Evolutionary conservation across 2,888 invertebrate genomes (phyloP).

Genomic region (Sylvicola cinctus): DNA sequence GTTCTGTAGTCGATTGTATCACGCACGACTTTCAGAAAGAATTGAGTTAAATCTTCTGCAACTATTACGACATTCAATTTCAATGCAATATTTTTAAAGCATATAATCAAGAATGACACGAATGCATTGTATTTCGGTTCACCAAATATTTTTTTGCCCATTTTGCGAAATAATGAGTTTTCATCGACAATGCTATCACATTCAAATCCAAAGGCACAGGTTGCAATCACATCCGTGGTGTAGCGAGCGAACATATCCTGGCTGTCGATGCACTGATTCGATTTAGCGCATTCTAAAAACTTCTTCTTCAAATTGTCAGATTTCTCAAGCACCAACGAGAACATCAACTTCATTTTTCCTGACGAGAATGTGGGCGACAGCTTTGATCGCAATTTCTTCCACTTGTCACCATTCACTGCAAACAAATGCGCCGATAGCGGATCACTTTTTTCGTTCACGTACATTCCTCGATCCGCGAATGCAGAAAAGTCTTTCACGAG

Average conservation of each 20-base stretch:
- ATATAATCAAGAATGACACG: neutral
- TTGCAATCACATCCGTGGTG: slow-evolving; percentile 10
- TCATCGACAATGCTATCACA: slow-evolving; percentile 16
- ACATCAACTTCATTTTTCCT: slow-evolving; percentile 14
- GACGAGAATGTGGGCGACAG: slow-evolving; percentile 9
- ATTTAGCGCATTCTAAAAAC: slow-evolving; percentile 1
- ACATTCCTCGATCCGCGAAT: slow-evolving; percentile 9
- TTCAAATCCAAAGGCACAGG: slow-evolving; percentile 20
- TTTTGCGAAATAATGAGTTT: slow-evolving; percentile 13
- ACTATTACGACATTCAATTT: neutral
- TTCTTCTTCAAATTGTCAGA: slow-evolving; percentile 8
- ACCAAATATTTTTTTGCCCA: slow-evolving; percentile 7
- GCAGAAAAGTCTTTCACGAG: slow-evolving; percentile 7
- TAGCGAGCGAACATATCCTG: slow-evolving; percentile 7
- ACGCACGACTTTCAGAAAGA: slow-evolving; percentile 7
- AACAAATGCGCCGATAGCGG: slow-evolving; percentile 9
- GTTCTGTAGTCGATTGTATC: slow-evolving; percentile 7
- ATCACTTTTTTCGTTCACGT: slow-evolving; percentile 8
- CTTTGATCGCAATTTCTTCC: slow-evolving; percentile 8
- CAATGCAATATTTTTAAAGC: no score
- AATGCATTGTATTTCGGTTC: neutral
- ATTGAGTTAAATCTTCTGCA: slow-evolving; percentile 4
- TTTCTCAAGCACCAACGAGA: slow-evolving; percentile 13
- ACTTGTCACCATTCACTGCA: slow-evolving; percentile 7
- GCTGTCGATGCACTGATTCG: slow-evolving; percentile 6